Evolutionary conservation across 1,140 invertebrate genomes (phyloP).

Genomic region (Bombus fervidus): DNA sequence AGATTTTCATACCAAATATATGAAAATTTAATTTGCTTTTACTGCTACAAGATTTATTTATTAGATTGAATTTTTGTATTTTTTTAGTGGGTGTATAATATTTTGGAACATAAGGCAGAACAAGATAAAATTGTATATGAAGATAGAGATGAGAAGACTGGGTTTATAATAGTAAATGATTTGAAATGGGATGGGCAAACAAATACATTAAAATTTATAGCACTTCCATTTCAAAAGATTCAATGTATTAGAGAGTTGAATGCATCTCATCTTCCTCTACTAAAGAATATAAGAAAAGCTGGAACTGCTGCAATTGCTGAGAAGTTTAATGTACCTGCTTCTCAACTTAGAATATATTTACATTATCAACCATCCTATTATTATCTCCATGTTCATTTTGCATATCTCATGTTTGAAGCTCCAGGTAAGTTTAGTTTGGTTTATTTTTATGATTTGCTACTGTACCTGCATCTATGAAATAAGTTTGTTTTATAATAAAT

Average conservation of each 20-base stretch:
- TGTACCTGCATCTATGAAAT: background rate
- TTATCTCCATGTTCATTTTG: slow-evolving; percentile 97
- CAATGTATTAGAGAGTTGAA: slow-evolving; percentile 93
- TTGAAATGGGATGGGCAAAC: slow-evolving; percentile 95
- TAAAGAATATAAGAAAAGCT: slow-evolving; percentile 91
- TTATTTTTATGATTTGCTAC: background rate
- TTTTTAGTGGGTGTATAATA: slow-evolving; percentile 97
- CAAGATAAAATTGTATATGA: slow-evolving; percentile 92
- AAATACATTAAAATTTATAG: slow-evolving; percentile 92
- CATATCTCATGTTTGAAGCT: slow-evolving; percentile 90
- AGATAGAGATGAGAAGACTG: slow-evolving; percentile 89
- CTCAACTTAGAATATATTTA: slow-evolving; percentile 92
- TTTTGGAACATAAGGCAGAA: slow-evolving; percentile 95
- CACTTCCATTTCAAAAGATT: slow-evolving; percentile 89
- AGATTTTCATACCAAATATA: background rate
- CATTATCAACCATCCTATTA: slow-evolving; percentile 99
- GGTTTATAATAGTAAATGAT: slow-evolving; percentile 95
- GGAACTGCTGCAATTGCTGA: slow-evolving; percentile 89
- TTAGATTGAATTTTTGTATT: slow-evolving; percentile 72
- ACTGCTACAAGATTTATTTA: slow-evolving; percentile 1
- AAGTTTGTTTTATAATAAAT: background rate
- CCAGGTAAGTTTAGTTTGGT: slow-evolving; percentile 84
- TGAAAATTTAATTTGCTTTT: background rate
- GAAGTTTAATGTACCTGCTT: slow-evolving; percentile 88
- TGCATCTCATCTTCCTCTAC: slow-evolving; percentile 89